Conservation (phyloP, 2,797 vertebrate species). For the Erethizon dorsatum region DNA sequence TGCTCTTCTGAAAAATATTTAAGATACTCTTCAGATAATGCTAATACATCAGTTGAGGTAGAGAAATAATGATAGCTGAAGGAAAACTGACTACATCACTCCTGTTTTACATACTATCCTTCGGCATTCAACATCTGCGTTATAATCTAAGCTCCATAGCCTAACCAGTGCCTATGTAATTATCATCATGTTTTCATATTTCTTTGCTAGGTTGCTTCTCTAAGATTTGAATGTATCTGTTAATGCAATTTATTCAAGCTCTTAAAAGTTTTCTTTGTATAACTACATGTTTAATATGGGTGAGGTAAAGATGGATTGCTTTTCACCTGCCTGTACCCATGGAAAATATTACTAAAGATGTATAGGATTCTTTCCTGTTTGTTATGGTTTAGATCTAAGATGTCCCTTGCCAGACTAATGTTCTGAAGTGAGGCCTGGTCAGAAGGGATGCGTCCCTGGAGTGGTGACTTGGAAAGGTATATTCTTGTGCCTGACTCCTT, state of each 20-base stretch:
- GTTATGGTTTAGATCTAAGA: neutral
- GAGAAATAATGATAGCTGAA: slow-evolving; percentile 8
- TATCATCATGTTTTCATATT: neutral
- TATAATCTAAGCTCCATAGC: neutral
- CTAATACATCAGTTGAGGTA: neutral
- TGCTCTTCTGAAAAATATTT: neutral
- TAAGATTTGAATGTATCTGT: neutral
- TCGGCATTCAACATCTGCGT: neutral
- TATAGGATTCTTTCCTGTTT: neutral
- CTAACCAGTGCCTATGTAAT: neutral
- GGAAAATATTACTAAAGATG: neutral
- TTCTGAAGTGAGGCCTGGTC: neutral
- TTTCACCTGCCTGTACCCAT: neutral
- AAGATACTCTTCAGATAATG: neutral
- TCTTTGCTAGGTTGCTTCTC: neutral
- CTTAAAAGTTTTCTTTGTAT: neutral
- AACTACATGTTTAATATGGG: neutral
- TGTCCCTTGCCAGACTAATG: neutral
- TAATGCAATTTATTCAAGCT: neutral
- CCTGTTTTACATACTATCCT: neutral
- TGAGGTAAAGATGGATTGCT: neutral
- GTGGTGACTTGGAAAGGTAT: neutral
- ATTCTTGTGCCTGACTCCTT: neutral
- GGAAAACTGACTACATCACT: neutral
- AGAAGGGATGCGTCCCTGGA: neutral